Percentiles rank a stretch among this genome's conserved stretches.
Conservation (phyloP, 2,797 vertebrate species). For the Synanceia verrucosa region DNA sequence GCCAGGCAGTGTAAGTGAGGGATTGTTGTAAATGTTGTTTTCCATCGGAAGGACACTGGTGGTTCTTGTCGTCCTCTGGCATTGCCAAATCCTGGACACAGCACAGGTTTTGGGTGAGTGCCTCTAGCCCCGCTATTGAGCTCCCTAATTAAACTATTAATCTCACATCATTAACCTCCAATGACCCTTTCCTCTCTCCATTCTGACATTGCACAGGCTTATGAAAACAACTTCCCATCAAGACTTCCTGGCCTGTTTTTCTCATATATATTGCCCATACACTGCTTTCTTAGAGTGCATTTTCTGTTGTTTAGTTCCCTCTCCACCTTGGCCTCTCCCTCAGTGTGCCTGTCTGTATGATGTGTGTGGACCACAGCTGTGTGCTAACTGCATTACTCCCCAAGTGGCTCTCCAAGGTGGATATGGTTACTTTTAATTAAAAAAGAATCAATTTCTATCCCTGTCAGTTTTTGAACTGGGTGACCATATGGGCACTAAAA, state of each 20-base stretch:
- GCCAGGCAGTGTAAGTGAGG: too few relatives aligned
- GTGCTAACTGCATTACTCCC: constrained; percentile 77
- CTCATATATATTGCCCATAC: neutral
- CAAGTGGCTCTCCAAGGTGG: constrained; percentile 76
- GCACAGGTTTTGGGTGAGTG: constrained; percentile 68
- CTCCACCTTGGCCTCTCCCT: neutral
- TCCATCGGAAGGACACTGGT: constrained; percentile 64
- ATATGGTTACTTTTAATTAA: constrained; percentile 85
- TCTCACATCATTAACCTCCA: constrained; percentile 81
- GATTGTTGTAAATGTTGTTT: constrained; percentile 34
- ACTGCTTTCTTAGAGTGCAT: constrained; percentile 1
- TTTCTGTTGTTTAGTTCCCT: constrained; percentile 27
- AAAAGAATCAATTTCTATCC: constrained; percentile 81
- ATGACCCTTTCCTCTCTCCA: constrained; percentile 62
- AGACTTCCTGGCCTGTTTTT: constrained; percentile 40
- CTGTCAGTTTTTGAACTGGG: constrained; percentile 70
- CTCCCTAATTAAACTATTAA: constrained; percentile 83
- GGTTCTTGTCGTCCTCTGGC: constrained; percentile 54
- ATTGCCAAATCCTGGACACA: constrained; percentile 56
- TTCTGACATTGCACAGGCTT: constrained; percentile 62
- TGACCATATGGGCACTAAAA: constrained; percentile 84
- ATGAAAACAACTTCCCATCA: constrained; percentile 55
- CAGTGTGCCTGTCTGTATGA: constrained; percentile 30
- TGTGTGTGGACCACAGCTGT: constrained; percentile 74
- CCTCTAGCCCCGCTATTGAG: constrained; percentile 68